A percentile compares a stretch with the other conserved stretches of the same genome.
Evolutionary conservation across 2,113 vertebrate species (phyloP).

Genomic region (Pontoporia blainvillei): DNA sequence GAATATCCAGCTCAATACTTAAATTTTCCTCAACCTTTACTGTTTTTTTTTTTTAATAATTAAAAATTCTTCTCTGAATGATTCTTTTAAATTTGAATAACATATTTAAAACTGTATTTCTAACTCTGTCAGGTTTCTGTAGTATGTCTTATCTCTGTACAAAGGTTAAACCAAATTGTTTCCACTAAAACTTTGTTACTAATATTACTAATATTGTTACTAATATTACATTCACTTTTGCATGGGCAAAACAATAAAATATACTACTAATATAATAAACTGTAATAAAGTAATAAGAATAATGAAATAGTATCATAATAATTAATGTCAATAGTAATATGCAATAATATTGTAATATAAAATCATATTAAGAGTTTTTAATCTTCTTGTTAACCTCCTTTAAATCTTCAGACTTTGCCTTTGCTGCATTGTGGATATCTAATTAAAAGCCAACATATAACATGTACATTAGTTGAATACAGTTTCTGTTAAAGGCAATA

Average conservation of each 20-base stretch:
- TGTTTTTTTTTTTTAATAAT: not conserved
- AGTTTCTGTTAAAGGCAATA: not conserved
- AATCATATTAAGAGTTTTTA: not conserved
- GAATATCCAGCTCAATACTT: not conserved
- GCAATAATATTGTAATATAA: not conserved
- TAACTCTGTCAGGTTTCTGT: not conserved
- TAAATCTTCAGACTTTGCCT: not conserved
- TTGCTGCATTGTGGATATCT: not conserved
- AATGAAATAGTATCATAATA: not conserved
- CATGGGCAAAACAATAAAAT: not conserved
- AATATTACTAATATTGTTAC: not conserved
- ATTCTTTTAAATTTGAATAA: not conserved
- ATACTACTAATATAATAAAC: not conserved
- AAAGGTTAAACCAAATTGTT: not conserved
- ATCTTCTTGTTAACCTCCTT: not conserved
- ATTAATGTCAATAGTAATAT: not conserved
- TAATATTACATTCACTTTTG: not conserved
- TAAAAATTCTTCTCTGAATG: not conserved
- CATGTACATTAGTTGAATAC: not conserved
- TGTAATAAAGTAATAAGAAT: not conserved
- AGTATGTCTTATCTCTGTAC: not conserved
- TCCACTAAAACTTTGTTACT: not conserved
- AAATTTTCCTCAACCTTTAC: not conserved
- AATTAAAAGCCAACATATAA: not conserved
- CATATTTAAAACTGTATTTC: not conserved